phyloP scores from a whole-genome alignment of 2,888 invertebrate genomes.

The Acutogordius australiensis region DNA sequence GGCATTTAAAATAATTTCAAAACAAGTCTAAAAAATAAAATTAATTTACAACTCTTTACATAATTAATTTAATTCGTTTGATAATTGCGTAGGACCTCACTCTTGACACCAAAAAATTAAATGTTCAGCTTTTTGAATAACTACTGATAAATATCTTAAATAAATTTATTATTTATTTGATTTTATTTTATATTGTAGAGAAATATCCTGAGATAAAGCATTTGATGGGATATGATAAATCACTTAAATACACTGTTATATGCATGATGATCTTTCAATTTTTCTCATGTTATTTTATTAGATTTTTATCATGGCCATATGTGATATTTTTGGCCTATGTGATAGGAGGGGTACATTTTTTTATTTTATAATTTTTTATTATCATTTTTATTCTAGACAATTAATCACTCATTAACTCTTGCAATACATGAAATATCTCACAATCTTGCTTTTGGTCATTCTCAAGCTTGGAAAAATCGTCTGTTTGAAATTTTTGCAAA shows the following conservation, averaged over 20 bases:
- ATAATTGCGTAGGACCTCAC: too few species aligned
- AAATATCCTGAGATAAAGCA: slow-evolving; percentile 90
- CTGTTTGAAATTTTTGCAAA: slow-evolving; percentile 77
- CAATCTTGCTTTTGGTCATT: slow-evolving; percentile 76
- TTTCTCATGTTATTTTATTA: slow-evolving; percentile 39
- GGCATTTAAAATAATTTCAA: too few species aligned
- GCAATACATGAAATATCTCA: slow-evolving; percentile 92
- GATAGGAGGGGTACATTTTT: slow-evolving; percentile 8
- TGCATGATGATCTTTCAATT: slow-evolving; percentile 58
- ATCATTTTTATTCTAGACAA: slow-evolving; percentile 30
- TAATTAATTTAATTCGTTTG: too few species aligned
- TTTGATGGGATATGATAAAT: slow-evolving; percentile 50
- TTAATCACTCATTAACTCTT: slow-evolving; percentile 70
- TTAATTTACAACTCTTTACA: too few species aligned
- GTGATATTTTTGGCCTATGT: background rate
- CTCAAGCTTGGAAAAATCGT: slow-evolving; percentile 51
- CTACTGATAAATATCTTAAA: too few species aligned
- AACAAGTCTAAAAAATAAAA: too few species aligned
- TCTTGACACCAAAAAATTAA: too few species aligned
- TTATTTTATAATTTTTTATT: too few species aligned
- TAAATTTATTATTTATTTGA: too few species aligned
- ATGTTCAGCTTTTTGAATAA: too few species aligned
- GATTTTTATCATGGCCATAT: slow-evolving; percentile 16
- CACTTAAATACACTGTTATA: slow-evolving; percentile 65
- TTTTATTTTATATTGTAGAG: slow-evolving; percentile 39